Percentiles rank a stretch among this genome's conserved stretches.
Evolutionary conservation across 2,888 invertebrate species (phyloP).

Genomic region (Andrena haemorrhoa): DNA sequence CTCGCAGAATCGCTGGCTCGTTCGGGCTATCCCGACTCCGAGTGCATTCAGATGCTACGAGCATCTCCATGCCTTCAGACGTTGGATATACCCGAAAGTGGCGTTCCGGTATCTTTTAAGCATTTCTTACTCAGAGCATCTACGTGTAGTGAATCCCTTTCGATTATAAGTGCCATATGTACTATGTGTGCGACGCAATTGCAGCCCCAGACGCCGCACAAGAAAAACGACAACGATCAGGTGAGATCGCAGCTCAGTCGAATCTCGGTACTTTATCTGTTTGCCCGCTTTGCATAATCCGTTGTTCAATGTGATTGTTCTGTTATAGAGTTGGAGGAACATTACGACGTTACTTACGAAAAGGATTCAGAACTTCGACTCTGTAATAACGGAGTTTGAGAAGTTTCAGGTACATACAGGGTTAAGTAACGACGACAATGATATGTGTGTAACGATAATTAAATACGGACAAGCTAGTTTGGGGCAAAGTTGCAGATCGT

Average conservation of each 20-base stretch:
- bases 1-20: slow-evolving; percentile 78
- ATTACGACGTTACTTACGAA: slow-evolving; percentile 76
- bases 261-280: neutral
- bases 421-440: slow-evolving; percentile 71
- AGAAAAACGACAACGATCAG: slow-evolving; percentile 78
- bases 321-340: slow-evolving; percentile 80
- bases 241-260: slow-evolving; percentile 64
- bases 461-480: slow-evolving; percentile 80
- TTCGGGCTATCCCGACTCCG: slow-evolving; percentile 74
- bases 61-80: slow-evolving; percentile 74
- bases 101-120: slow-evolving; percentile 78
- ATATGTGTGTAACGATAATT: slow-evolving; percentile 71
- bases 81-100: slow-evolving; percentile 75
- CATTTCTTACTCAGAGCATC: slow-evolving; percentile 80
- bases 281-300: neutral
- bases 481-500: slow-evolving; percentile 78
- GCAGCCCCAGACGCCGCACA: slow-evolving; percentile 75
- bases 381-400: slow-evolving; percentile 76
- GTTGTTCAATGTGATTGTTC: slow-evolving; percentile 3
- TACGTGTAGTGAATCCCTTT: slow-evolving; percentile 83
- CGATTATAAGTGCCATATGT: slow-evolving; percentile 81
- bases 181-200: slow-evolving; percentile 73
- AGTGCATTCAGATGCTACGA: slow-evolving; percentile 77
- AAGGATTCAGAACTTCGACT: slow-evolving; percentile 76
- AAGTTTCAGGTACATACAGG: slow-evolving; percentile 78